Percentiles rank a stretch among this genome's conserved stretches.
Conservation (phyloP, 30 jellyfish, hydroid and myxozoan species). For the Mastigias papua region DNA sequence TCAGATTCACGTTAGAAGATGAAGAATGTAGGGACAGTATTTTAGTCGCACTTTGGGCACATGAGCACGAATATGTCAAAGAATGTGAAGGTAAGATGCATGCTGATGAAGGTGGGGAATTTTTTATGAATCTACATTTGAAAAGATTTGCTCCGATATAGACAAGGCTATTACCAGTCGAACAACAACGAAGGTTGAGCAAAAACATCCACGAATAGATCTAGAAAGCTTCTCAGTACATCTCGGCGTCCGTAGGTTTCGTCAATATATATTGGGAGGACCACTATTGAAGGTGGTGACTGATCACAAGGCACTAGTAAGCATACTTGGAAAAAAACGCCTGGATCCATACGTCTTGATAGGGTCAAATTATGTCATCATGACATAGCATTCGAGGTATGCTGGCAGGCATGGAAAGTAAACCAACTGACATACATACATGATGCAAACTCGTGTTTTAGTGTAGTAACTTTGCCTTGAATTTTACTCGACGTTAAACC, state of each 20-base stretch:
- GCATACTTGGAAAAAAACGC: conserved; percentile 10
- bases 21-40: too few species aligned
- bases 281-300: conserved; percentile 47
- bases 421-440: too few species aligned
- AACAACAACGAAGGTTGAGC: conserved; percentile 35
- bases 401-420: conserved; percentile 20
- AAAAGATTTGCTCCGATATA: too few species aligned
- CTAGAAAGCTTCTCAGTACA: conserved; percentile 48
- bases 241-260: conserved; percentile 55
- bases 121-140: too few species aligned
- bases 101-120: too few species aligned
- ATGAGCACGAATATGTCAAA: too few species aligned
- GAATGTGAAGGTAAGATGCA: too few species aligned
- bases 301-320: conserved; percentile 67
- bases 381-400: conserved; percentile 24
- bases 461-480: too few species aligned
- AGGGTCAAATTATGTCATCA: conserved; percentile 46
- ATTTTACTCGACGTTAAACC: too few species aligned
- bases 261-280: conserved; percentile 41
- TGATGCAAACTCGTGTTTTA: too few species aligned
- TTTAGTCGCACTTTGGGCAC: too few species aligned
- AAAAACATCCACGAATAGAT: conserved; percentile 21
- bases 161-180: conserved; percentile 22
- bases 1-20: too few species aligned
- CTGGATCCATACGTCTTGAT: conserved; percentile 39